Percentiles rank a stretch among this genome's conserved stretches.
Evolutionary conservation across 1,140 invertebrate species (phyloP).

Genomic region (Cotesia typhae): DNA sequence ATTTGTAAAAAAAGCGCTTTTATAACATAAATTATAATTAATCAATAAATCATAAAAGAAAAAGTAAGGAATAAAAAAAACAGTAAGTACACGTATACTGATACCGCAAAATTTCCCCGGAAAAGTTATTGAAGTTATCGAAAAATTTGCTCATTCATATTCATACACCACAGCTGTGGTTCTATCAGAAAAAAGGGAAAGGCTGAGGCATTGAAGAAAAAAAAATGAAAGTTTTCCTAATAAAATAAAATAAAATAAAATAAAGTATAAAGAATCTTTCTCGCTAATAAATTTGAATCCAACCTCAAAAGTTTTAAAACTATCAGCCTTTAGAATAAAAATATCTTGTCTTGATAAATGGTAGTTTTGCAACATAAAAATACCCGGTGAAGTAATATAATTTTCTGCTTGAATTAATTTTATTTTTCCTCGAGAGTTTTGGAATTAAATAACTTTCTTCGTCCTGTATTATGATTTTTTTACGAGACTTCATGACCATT

Average conservation of each 20-base stretch:
- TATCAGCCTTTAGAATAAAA: conserved; percentile 10
- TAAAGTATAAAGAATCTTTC: conserved; percentile 17
- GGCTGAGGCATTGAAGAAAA: not conserved
- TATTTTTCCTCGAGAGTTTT: no score
- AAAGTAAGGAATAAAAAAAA: no score
- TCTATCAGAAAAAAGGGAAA: conserved; percentile 5
- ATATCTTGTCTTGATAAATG: conserved; percentile 13
- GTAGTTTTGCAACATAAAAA: conserved; percentile 9
- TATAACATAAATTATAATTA: not conserved
- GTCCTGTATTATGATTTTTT: no score
- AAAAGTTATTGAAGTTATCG: conserved; percentile 22
- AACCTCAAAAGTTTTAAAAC: conserved; percentile 4
- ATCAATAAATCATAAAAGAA: no score
- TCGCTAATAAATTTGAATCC: conserved; percentile 10
- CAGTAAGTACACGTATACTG: not conserved
- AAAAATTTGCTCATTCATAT: conserved; percentile 27
- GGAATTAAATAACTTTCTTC: no score
- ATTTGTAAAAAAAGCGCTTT: not conserved
- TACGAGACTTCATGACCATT: no score
- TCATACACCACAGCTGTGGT: conserved; percentile 29
- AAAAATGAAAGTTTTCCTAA: not conserved
- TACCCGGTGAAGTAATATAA: not conserved
- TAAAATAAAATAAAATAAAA: conserved; percentile 20
- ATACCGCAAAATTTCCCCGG: conserved; percentile 11
- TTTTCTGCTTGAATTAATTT: not conserved